Evolutionary conservation across 2,797 vertebrate genomes (phyloP), one percentile per base, ranked within the genome.

Genomic region (Enteromius trimaculatus): DNA sequence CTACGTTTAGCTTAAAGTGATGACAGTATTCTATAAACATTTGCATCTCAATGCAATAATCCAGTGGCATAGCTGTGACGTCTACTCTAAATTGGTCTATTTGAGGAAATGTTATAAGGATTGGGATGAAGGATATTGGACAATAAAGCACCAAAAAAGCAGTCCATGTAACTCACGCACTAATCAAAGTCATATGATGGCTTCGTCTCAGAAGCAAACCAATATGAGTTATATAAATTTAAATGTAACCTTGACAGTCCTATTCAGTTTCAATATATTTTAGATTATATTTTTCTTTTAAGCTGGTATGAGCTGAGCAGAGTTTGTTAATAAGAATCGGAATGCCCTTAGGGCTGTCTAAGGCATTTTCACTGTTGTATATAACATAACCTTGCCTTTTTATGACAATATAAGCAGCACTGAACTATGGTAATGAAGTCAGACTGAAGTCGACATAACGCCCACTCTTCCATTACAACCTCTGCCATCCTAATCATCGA

Each of bases 401-500:
- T 14, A 47, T 19, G 19, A 47, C 47, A 39, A 16, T 55, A 39
- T 42, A 44, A 60, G 19, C 42, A 62, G 39, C 26, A 47, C 13
- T 23, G 79, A 71, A 80, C 1, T 3, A 69, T 55, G 4, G 6
- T 47, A 71, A 60, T 60, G 6, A 80, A 60, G 68, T 47, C 23
- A n/a, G 19, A 7, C 68, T 29, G 10, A 23, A n/a, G 29, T 72
- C 19, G 4, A 62, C 69, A 62, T 29, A 72, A 62, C 14, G 2
- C 26, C 69, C 55, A 26, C 26, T 72, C 29, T 72, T 81, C 69
- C 26, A 26, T 62, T 42, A 13, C 29, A 72, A 23, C 55, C 26
- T 47, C 11, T 64, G 55, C 69, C 26, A 49, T 70, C n/a, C 23
- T 68, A 85, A 82, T 85, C 34, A n/a, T 58, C 16, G 23, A 68